phyloP scores from a whole-genome alignment of 2,113 vertebrate genomes.

The Poecilia latipinna region DNA sequence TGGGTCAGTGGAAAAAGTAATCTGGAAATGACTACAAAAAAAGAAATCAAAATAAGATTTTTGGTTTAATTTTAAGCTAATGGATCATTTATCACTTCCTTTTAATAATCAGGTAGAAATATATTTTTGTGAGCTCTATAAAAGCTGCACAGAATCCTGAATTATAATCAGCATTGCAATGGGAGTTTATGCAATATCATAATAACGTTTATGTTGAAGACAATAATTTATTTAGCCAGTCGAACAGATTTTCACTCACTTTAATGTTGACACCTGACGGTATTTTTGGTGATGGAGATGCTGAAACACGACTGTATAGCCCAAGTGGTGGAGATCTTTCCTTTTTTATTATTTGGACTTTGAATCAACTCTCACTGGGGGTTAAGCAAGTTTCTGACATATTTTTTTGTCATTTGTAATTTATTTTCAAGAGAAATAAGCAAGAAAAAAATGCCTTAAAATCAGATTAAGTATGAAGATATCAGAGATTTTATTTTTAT shows the following conservation, averaged over 20 bases:
- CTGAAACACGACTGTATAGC: not conserved
- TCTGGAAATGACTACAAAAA: not conserved
- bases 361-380: too few relatives aligned
- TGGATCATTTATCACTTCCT: not conserved
- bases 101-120: not conserved
- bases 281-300: not conserved
- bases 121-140: not conserved
- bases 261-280: not conserved
- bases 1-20: not conserved
- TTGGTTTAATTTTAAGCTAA: not conserved
- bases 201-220: not conserved
- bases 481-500: too few relatives aligned
- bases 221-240: too few relatives aligned
- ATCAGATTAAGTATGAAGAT: too few relatives aligned
- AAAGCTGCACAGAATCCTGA: not conserved
- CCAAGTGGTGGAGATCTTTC: not conserved
- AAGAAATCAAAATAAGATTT: not conserved
- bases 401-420: too few relatives aligned
- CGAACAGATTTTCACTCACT: not conserved
- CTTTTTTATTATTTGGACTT: not conserved
- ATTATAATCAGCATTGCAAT: not conserved
- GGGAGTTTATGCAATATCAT: too few relatives aligned
- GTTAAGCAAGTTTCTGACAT: too few relatives aligned
- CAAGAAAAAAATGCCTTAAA: too few relatives aligned
- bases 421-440: too few relatives aligned